These are phyloP conservation scores for Pangasianodon gigas DNA, from an alignment of 2,113 vertebrate species.

Conservation along the genomic window DNA sequence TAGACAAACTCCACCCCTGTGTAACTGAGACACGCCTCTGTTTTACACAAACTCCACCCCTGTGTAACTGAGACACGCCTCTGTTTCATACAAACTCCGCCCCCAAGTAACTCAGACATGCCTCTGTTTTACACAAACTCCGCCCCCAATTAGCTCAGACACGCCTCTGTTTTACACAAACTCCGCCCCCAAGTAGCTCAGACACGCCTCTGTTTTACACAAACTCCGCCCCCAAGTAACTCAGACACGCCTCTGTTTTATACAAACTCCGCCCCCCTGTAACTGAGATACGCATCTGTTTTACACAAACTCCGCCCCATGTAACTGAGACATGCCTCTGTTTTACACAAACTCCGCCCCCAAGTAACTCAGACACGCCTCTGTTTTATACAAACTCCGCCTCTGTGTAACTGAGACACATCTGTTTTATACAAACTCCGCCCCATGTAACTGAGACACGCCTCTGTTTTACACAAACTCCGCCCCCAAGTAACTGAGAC, in stretches of 20 bases:
- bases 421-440: too few relatives aligned
- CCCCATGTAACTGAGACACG: too few relatives aligned
- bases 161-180: background rate
- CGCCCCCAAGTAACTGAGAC: background rate
- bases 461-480: background rate
- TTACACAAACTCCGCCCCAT: too few relatives aligned
- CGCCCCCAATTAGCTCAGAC: background rate
- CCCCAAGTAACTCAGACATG: background rate
- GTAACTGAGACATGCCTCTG: too few relatives aligned
- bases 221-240: background rate
- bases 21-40: background rate
- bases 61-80: background rate
- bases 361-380: background rate
- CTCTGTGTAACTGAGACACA: background rate
- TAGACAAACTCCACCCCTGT: background rate
- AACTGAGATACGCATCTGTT: background rate
- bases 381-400: background rate
- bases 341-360: background rate
- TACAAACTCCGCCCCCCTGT: background rate
- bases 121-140: background rate
- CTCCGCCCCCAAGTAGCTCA: background rate
- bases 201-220: background rate
- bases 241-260: background rate
- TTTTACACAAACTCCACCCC: background rate
- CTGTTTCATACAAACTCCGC: background rate